Evolutionary conservation across 2,888 invertebrate genomes (phyloP).

Genomic region (Pomacea canaliculata): DNA sequence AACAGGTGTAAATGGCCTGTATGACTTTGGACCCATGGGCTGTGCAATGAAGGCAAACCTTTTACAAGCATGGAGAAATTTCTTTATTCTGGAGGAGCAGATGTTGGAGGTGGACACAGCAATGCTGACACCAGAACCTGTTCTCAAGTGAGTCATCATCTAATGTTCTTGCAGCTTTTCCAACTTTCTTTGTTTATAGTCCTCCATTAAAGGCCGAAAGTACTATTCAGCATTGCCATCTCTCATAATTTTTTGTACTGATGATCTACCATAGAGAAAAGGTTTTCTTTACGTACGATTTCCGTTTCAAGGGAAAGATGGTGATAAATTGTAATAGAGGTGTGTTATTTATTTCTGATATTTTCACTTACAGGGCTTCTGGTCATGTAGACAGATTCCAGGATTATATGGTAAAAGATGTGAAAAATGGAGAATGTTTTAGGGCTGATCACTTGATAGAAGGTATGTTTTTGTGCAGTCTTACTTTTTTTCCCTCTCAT

Average conservation of each 20-base stretch:
- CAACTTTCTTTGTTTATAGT: neutral
- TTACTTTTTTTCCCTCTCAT: neutral
- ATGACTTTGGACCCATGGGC: constrained; percentile 99
- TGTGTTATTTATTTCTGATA: no score
- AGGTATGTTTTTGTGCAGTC: constrained; percentile 55
- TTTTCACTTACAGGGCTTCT: constrained; percentile 80
- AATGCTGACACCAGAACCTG: constrained; percentile 95
- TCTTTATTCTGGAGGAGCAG: constrained; percentile 96
- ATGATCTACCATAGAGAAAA: no score
- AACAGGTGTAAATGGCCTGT: constrained; percentile 81
- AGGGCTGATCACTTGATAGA: constrained; percentile 97
- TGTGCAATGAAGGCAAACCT: constrained; percentile 97
- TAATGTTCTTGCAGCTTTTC: neutral
- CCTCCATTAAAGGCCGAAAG: neutral
- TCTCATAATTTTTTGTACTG: neutral
- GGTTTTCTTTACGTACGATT: no score
- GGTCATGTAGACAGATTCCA: constrained; percentile 99
- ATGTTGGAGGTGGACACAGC: constrained; percentile 99
- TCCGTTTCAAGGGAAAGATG: no score
- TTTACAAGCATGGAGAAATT: constrained; percentile 91
- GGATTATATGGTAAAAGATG: constrained; percentile 98
- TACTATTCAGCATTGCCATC: neutral
- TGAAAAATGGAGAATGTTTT: constrained; percentile 96
- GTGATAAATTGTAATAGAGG: no score
- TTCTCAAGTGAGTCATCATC: constrained; percentile 79